These are phyloP conservation scores for Agelastica alni DNA, from an alignment of 2,888 invertebrate species.

Conservation along the genomic window DNA sequence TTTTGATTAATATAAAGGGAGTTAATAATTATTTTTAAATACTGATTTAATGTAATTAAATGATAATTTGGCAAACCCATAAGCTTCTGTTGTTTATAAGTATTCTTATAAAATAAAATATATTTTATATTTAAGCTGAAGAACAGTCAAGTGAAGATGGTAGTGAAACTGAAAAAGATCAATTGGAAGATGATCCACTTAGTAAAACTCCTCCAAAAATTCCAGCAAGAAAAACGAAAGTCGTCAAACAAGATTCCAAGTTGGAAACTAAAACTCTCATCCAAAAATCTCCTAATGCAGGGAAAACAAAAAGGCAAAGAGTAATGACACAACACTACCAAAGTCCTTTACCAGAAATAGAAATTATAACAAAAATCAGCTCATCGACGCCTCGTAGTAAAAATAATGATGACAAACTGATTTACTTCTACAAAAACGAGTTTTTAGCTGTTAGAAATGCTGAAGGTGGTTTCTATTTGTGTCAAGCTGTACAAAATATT, in stretches of 20 bases:
- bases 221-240: conserved; percentile 61
- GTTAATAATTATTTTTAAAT: too few relatives aligned
- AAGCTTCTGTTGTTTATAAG: too few relatives aligned
- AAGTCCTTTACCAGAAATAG: conserved; percentile 78
- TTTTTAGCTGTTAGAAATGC: conserved; percentile 90
- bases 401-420: conserved; percentile 76
- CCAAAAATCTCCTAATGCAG: conserved; percentile 51
- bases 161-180: conserved; percentile 42
- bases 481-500: conserved; percentile 89
- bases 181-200: conserved; percentile 42
- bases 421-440: conserved; percentile 89
- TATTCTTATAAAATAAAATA: too few relatives aligned
- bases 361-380: conserved; percentile 75
- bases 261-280: conserved; percentile 42
- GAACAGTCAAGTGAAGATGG: conserved; percentile 12
- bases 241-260: conserved; percentile 52
- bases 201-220: conserved; percentile 54
- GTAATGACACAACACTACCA: conserved; percentile 80
- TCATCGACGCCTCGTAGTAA: conserved; percentile 61
- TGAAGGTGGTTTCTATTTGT: conserved; percentile 85
- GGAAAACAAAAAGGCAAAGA: conserved; percentile 61
- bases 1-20: too few relatives aligned
- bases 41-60: too few relatives aligned
- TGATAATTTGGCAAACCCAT: too few relatives aligned
- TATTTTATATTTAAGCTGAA: conserved; percentile 2